A percentile compares a stretch with the other conserved stretches of the same genome.
These are phyloP conservation scores for Esperia sulphurella DNA, from an alignment of 2,888 invertebrate genomes.

Conservation along the genomic window DNA sequence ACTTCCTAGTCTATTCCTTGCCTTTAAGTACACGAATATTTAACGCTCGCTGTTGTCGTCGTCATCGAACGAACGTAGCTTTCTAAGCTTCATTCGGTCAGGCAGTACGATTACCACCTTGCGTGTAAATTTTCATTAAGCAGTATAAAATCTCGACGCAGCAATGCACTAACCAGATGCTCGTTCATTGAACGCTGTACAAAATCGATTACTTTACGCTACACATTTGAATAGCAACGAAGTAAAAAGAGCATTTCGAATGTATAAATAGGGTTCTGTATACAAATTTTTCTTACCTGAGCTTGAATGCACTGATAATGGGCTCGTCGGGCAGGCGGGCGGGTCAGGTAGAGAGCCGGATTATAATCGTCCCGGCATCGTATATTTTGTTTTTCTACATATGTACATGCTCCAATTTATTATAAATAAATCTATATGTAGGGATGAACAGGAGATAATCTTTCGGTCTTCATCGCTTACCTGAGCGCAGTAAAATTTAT, in stretches of 20 bases:
- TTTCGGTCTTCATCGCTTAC: conserved; percentile 2
- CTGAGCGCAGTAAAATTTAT: conserved; percentile 8
- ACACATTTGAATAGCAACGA: conserved; percentile 29
- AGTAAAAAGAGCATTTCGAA: conserved; percentile 36
- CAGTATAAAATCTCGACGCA: neutral
- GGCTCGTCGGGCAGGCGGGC: conserved; percentile 42
- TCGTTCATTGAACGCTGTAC: conserved; percentile 1
- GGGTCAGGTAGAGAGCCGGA: conserved; percentile 67
- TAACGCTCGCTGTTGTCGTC: conserved; percentile 14
- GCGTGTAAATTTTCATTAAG: neutral
- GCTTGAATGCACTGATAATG: conserved; percentile 41
- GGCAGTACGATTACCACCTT: neutral
- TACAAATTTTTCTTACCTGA: conserved; percentile 61
- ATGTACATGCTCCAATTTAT: conserved; percentile 8
- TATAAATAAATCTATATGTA: conserved; percentile 8
- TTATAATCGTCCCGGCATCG: conserved; percentile 49
- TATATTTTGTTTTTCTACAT: conserved; percentile 6
- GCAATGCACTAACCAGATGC: conserved; percentile 2
- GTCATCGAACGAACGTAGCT: conserved; percentile 19
- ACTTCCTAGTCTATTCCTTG: conserved; percentile 32
- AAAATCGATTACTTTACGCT: conserved; percentile 28
- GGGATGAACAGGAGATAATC: conserved; percentile 7
- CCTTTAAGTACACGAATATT: conserved; percentile 14
- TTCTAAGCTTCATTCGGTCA: conserved; percentile 4
- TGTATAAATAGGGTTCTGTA: conserved; percentile 32